Evolutionary conservation across 1,140 invertebrate species (phyloP), one percentile per base, ranked within the genome.

Genomic region (Zophobas atratus): DNA sequence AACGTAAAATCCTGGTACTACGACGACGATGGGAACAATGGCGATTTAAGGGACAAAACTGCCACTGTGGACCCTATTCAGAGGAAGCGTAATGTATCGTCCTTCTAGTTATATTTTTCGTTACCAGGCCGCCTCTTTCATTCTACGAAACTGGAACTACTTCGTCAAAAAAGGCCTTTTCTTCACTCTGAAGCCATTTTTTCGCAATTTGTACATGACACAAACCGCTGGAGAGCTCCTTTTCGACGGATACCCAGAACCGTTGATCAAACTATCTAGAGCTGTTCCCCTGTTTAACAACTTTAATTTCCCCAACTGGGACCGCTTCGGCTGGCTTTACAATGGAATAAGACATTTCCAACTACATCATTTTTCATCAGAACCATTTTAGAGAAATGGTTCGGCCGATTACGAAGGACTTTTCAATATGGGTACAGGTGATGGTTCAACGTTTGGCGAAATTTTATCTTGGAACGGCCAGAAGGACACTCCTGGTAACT

Each of bases 311-410:
- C 90, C 90, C 0, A 91, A 91, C 0, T 76, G 73, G 51, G 94
- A 95, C 83, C 90, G 89, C 81, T 95, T 96, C 84, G 94, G 93
- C n/a, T 94, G 94, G 91, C 95, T 95, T 87, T 95, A 95, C 85
- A 89, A 89, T 86, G 94, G 95, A 89, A 87, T 0, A 60, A 74
- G 55, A 1, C 43, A 20, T 20, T 20, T 20, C 20, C 20, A 20
- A 20, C 20, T 20, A 20, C 20, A 20, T 20, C 20, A 20, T 20
- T 56, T 33, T n/a, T 56, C n/a, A 56, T 5, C 55, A 4, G 4
- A 5, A n/a, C 20, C n/a, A 4, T n/a, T 6, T 5, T 56, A 95
- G 91, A 92, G 93, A 84, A 87, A 82, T 55, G 53, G 63, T 78
- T 85, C 77, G 35, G 77, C 63, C 49, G 78, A 8, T 70, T 82